A percentile compares a stretch with the other conserved stretches of the same genome.
Evolutionary conservation across 1,140 invertebrate genomes (phyloP).

Genomic region (Drosophila parvula): DNA sequence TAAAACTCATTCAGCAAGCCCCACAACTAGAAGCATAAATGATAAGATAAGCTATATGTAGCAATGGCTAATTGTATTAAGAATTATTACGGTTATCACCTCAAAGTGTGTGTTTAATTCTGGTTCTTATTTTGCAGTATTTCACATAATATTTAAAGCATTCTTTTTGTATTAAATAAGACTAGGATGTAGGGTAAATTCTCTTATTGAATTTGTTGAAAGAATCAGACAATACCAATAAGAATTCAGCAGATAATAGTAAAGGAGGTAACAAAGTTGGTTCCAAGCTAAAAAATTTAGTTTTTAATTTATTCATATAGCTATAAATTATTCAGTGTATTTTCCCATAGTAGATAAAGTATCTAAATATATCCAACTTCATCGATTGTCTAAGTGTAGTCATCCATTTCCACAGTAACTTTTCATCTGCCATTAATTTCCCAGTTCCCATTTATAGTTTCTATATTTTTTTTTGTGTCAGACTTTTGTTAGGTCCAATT

Average conservation of each 20-base stretch:
- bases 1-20: conserved; percentile 4
- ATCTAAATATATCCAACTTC: neutral
- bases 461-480: neutral
- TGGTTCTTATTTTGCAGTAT: neutral
- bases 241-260: no score
- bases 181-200: neutral
- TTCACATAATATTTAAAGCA: neutral
- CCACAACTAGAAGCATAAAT: conserved; percentile 15
- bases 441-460: conserved; percentile 3
- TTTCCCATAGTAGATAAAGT: neutral
- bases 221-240: no score
- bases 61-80: conserved; percentile 14
- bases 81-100: conserved; percentile 18
- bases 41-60: conserved; percentile 66
- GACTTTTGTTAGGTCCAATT: conserved; percentile 32
- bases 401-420: conserved; percentile 6
- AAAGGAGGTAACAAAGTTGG: no score
- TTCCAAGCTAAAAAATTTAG: no score
- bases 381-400: conserved; percentile 22
- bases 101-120: neutral
- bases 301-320: no score
- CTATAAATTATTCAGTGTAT: no score
- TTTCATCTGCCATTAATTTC: neutral
- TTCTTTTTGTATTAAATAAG: neutral
- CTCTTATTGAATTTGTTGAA: no score